These are phyloP conservation scores for Asbolus verrucosus DNA, from an alignment of 1,140 invertebrate genomes.

Conservation along the genomic window DNA sequence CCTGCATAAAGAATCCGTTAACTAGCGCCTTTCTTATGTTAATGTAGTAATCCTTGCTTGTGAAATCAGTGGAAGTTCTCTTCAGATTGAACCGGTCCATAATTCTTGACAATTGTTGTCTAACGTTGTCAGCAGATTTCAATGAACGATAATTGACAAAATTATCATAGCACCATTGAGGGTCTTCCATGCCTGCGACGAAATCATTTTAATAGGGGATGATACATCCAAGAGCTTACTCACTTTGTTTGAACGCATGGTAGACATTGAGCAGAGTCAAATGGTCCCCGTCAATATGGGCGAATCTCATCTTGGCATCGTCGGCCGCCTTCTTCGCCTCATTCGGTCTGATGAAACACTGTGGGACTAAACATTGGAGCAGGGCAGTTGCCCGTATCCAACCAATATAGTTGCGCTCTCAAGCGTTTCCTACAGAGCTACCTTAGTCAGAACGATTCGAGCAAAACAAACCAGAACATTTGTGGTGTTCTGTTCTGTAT, in stretches of 20 bases:
- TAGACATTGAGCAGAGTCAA: constrained; percentile 95
- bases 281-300: constrained; percentile 99
- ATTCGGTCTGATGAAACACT: constrained; percentile 99
- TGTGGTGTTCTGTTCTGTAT: constrained; percentile 47
- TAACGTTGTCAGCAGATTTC: constrained; percentile 83
- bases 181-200: constrained; percentile 80
- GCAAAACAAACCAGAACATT: constrained; percentile 49
- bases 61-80: constrained; percentile 97
- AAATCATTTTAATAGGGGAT: too few species aligned
- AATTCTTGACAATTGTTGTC: constrained; percentile 75
- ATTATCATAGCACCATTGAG: constrained; percentile 99
- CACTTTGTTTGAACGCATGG: constrained; percentile 99
- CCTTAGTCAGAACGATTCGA: constrained; percentile 62
- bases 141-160: constrained; percentile 98
- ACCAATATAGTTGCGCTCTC: constrained; percentile 69
- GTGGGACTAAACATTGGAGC: constrained; percentile 87
- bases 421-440: constrained; percentile 68
- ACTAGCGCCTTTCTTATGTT: constrained; percentile 99
- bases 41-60: constrained; percentile 97
- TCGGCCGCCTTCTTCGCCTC: constrained; percentile 99
- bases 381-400: constrained; percentile 69
- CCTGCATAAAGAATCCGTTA: constrained; percentile 99
- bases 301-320: constrained; percentile 99
- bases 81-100: constrained; percentile 92
- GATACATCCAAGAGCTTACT: too few species aligned